These are phyloP conservation scores for Clistopyga incitator DNA, from an alignment of 2,888 invertebrate species.

Conservation along the genomic window DNA sequence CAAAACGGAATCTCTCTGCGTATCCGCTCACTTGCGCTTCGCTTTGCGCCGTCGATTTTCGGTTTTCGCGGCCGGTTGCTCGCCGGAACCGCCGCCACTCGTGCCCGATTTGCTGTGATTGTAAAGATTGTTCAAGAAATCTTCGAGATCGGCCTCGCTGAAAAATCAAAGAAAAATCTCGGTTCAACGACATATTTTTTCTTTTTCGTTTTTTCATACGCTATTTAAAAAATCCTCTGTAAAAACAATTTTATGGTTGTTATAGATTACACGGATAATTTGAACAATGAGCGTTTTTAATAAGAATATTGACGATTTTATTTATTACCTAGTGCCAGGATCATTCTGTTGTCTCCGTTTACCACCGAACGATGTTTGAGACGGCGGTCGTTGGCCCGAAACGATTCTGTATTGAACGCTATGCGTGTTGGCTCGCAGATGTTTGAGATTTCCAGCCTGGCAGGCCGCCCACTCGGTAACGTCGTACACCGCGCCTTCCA, in stretches of 20 bases:
- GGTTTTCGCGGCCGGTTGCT: constrained; percentile 77
- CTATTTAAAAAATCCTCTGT: no score
- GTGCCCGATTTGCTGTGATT: constrained; percentile 86
- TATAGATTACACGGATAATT: no score
- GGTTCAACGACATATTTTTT: no score
- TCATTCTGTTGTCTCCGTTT: constrained; percentile 81
- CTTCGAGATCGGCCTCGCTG: constrained; percentile 92
- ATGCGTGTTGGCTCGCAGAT: constrained; percentile 95
- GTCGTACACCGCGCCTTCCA: constrained; percentile 98
- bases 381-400: constrained; percentile 88
- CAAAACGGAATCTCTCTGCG: constrained; percentile 39
- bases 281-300: no score
- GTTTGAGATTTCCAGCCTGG: constrained; percentile 92
- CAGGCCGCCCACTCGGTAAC: constrained; percentile 99
- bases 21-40: constrained; percentile 78
- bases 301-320: constrained; percentile 6
- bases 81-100: constrained; percentile 81
- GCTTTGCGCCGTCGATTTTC: constrained; percentile 82
- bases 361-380: constrained; percentile 77
- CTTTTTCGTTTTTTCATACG: not conserved
- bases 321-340: constrained; percentile 79
- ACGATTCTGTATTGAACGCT: constrained; percentile 95
- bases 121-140: constrained; percentile 92
- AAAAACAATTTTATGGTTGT: no score
- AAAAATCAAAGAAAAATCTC: constrained; percentile 52